Evolutionary conservation across 2,113 vertebrate species (phyloP).

Genomic region (Poecile atricapillus): DNA sequence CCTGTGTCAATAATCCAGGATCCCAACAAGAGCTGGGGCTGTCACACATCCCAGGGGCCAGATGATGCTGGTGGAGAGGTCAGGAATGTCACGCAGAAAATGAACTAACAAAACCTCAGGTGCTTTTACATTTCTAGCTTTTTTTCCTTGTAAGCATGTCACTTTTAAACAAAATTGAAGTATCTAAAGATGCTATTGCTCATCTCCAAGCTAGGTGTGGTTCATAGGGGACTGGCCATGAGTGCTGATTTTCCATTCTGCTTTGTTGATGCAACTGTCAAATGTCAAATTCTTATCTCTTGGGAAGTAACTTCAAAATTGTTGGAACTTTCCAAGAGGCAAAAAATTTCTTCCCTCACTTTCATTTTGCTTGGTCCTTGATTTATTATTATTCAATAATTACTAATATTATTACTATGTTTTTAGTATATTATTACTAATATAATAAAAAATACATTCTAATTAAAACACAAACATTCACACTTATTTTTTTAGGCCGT

Average conservation of each 20-base stretch:
- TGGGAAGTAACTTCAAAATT: not conserved
- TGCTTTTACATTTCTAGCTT: not conserved
- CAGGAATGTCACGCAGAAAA: not conserved
- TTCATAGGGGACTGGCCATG: not conserved
- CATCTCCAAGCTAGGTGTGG: not conserved
- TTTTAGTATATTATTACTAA: not conserved
- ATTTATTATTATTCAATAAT: not conserved
- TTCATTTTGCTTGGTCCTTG: not conserved
- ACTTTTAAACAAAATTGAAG: not conserved
- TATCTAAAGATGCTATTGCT: not conserved
- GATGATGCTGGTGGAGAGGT: not conserved
- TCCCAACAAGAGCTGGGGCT: not conserved
- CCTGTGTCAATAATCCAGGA: not conserved
- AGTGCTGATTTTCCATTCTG: not conserved
- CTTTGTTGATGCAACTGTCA: not conserved
- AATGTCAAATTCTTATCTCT: not conserved
- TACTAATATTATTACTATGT: not conserved
- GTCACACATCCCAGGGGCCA: not conserved
- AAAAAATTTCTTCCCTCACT: not conserved
- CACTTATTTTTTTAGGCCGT: not conserved
- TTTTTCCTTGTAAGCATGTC: not conserved
- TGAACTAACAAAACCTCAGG: not conserved
- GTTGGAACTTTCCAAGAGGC: slow-evolving; percentile 2
- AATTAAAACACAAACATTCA: not conserved
- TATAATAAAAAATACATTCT: not conserved